phyloP scores from a whole-genome alignment of 30 jellyfish, hydroid and myxozoan species.

The Hydractinia echinata region DNA sequence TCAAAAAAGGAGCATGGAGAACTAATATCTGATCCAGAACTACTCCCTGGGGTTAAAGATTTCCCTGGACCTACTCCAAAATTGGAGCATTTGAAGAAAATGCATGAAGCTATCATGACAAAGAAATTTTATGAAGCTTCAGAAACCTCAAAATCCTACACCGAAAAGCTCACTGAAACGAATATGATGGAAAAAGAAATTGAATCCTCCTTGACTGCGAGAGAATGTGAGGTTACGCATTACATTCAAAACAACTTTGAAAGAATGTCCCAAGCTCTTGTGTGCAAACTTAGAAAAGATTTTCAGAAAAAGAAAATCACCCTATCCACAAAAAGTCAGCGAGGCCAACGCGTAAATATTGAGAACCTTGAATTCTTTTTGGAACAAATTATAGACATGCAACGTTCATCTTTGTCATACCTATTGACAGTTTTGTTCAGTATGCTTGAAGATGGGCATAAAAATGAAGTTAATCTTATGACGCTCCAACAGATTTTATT shows the following conservation, averaged over 20 bases:
- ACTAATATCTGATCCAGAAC: background rate
- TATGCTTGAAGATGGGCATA: background rate
- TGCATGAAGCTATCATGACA: background rate
- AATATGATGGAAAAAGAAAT: background rate
- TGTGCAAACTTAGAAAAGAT: background rate
- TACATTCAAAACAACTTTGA: background rate
- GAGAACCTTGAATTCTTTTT: background rate
- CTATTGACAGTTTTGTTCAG: background rate
- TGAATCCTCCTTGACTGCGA: background rate
- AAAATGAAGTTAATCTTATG: background rate
- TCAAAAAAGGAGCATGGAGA: background rate
- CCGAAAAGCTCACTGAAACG: background rate
- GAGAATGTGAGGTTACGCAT: constrained; percentile 14
- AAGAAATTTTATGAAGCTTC: constrained; percentile 19
- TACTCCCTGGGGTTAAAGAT: background rate
- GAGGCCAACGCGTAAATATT: background rate
- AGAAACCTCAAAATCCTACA: background rate
- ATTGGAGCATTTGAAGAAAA: constrained; percentile 11
- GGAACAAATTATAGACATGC: background rate
- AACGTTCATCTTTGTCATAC: background rate
- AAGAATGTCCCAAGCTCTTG: background rate
- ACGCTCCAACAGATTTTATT: background rate
- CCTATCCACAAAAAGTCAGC: background rate
- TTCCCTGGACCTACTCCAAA: background rate
- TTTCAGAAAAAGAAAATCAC: background rate